Conservation (phyloP, 1,140 invertebrate species). For the Drosophila ficusphila region DNA sequence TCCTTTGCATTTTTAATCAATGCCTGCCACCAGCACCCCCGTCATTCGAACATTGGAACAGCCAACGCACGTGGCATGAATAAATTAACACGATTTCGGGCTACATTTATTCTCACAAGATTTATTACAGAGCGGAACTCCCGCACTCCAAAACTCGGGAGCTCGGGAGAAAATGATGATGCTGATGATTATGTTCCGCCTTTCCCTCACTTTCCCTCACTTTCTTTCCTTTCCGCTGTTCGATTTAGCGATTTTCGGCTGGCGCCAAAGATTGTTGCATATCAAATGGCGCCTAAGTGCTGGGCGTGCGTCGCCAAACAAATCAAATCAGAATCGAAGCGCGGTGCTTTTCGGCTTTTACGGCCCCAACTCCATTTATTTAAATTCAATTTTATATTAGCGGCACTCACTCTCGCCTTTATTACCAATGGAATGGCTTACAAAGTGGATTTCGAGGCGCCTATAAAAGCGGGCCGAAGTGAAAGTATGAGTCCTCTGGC, state of each 20-base stretch:
- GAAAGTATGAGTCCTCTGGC: conserved; percentile 5
- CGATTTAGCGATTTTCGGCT: conserved; percentile 24
- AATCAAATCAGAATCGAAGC: conserved; percentile 75
- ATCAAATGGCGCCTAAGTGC: conserved; percentile 76
- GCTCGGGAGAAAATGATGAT: conserved; percentile 22
- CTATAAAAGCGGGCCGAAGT: conserved; percentile 38
- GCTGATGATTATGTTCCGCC: conserved; percentile 58
- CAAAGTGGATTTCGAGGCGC: conserved; percentile 70
- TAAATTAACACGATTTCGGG: conserved; percentile 74
- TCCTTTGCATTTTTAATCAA: conserved; percentile 74
- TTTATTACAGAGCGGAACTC: conserved; percentile 62
- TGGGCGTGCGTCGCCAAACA: conserved; percentile 60
- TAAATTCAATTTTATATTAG: conserved; percentile 82
- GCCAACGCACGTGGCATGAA: conserved; percentile 69
- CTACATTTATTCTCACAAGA: conserved; percentile 58
- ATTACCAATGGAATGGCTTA: conserved; percentile 67
- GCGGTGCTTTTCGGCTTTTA: conserved; percentile 57
- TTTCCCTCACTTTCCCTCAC: conserved; percentile 14
- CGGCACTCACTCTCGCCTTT: conserved; percentile 72
- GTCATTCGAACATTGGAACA: conserved; percentile 12
- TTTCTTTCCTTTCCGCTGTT: not conserved
- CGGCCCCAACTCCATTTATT: conserved; percentile 75
- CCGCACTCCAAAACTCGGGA: not conserved
- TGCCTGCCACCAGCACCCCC: conserved; percentile 2
- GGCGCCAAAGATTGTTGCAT: conserved; percentile 77